Evolutionary conservation across 2,888 invertebrate genomes (phyloP), one percentile per base, ranked within the genome.

Genomic region (Dendrolimus houi): DNA sequence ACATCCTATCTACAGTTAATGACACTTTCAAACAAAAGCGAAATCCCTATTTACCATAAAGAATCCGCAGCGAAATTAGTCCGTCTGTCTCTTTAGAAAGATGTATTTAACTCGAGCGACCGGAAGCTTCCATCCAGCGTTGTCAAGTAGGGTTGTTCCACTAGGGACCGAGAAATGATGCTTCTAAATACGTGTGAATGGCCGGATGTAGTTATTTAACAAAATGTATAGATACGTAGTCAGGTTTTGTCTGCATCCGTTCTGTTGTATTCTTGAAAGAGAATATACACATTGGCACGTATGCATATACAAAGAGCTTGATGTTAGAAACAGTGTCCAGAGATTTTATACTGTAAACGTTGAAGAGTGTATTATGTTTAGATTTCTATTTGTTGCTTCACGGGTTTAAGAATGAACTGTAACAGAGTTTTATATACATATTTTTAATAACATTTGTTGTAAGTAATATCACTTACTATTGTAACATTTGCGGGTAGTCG

Each of bases 41-140:
- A 42, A 56, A 57, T 42, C 12, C 47, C 56, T 54, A 55, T 61
- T 56, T 59, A 57, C 64, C 63, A 57, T 60, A 66, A 68, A 63
- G 58, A 63, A 60, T 60, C 64, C 59, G 58, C 59, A 62, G 65
- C 61, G 66, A 68, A 72, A 72, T 71, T 71, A 72, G 54, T 55
- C 56, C 52, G 68, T 69, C 60, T 64, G 63, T 65, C 63, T 67
- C 68, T 66, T 59, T 59, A 60, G 55, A 67, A 63, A 65, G 66
- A 64, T 65, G 70, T 66, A 68, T 78, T 77, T 77, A 76, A 74
- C 70, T 67, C 68, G 63, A 71, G 66, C 71, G 66, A 63, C 71
- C 77, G 78, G 80, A 77, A 72, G 70, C 58, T 62, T 62, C 55
- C 66, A 68, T 72, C 77, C 74, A 77, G 72, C 60, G 58, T 62